Conservation (phyloP, 2,113 vertebrate genomes). For the Chinchilla lanigera region DNA sequence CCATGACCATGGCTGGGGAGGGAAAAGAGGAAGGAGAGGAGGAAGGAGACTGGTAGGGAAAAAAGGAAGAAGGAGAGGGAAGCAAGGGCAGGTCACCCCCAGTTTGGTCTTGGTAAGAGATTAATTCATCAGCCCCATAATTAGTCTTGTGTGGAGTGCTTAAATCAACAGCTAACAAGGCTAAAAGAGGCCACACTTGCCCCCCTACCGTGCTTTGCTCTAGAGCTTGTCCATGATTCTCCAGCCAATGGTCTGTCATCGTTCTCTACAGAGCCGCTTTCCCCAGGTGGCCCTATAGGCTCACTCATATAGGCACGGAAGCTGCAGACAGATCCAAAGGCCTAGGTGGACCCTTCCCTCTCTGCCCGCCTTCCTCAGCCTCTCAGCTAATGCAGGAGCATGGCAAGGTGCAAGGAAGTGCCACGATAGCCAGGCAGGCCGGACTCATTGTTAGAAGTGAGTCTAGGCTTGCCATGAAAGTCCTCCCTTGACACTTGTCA, state of each 20-base stretch:
- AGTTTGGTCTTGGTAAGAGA: constrained; percentile 27
- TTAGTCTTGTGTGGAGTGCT: not conserved
- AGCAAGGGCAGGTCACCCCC: not conserved
- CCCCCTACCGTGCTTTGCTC: not conserved
- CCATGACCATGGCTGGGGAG: not conserved
- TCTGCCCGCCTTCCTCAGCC: not conserved
- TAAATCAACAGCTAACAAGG: not conserved
- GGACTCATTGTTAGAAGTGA: not conserved
- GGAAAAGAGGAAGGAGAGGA: too few species aligned
- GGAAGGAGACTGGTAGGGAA: not conserved
- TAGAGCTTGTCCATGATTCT: not conserved
- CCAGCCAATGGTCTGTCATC: not conserved
- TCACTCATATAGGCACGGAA: not conserved
- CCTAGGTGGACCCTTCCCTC: not conserved
- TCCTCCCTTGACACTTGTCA: not conserved
- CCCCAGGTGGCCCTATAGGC: not conserved
- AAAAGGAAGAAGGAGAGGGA: not conserved
- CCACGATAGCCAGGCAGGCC: too few species aligned
- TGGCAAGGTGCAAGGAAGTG: not conserved
- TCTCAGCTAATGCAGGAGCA: not conserved
- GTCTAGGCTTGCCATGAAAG: not conserved
- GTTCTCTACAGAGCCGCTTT: not conserved
- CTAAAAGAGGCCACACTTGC: not conserved
- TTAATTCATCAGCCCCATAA: constrained; percentile 3
- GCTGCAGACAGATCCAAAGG: not conserved